A percentile compares a stretch with the other conserved stretches of the same genome.
phyloP scores from a whole-genome alignment of 2,113 vertebrate species.

The Actinemys pallida region DNA sequence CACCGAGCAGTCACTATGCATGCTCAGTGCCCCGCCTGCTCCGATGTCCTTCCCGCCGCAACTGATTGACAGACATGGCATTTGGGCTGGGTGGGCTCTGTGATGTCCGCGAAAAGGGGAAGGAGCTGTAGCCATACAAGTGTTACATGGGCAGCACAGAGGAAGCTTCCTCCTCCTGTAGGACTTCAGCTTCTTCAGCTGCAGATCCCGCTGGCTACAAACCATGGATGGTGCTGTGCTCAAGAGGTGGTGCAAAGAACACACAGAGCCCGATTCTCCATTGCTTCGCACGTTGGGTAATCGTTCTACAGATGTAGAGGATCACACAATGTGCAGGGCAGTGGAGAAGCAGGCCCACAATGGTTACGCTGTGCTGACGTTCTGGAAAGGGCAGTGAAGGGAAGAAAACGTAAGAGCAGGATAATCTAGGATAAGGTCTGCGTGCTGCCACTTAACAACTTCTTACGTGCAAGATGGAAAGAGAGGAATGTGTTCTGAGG shows the following conservation, averaged over 20 bases:
- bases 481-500: background rate
- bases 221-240: background rate
- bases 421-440: background rate
- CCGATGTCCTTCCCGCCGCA: accelerated
- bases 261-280: background rate
- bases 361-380: background rate
- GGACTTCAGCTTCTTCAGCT: background rate
- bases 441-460: background rate
- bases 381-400: background rate
- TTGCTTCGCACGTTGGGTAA: background rate
- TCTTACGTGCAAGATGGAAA: background rate
- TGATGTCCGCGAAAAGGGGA: background rate
- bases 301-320: background rate
- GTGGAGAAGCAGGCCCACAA: background rate
- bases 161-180: background rate
- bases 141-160: background rate
- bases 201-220: background rate
- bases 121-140: background rate
- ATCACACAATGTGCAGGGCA: background rate
- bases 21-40: background rate
- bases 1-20: background rate
- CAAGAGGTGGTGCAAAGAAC: accelerated
- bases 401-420: background rate
- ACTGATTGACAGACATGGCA: background rate
- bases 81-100: background rate